phyloP scores from a whole-genome alignment of 2,113 vertebrate species.

The Crotalus tigris region DNA sequence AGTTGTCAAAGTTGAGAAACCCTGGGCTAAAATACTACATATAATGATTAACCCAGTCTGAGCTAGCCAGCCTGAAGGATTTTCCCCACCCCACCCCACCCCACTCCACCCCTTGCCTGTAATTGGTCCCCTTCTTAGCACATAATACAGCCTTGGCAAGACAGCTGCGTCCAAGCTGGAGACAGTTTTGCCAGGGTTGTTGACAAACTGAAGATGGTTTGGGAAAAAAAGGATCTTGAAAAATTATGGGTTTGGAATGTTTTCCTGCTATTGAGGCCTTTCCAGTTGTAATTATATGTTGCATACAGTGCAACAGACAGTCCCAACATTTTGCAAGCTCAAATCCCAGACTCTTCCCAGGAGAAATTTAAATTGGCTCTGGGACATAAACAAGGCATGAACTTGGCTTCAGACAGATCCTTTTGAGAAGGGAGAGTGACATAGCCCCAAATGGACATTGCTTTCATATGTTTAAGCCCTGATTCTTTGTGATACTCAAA shows the following conservation, averaged over 20 bases:
- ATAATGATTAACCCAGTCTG: neutral
- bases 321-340: neutral
- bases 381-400: neutral
- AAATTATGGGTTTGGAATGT: conserved; percentile 11
- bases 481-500: neutral
- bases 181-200: neutral
- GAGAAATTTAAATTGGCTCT: neutral
- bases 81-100: neutral
- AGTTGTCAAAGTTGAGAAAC: neutral
- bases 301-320: neutral
- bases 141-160: neutral
- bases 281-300: neutral
- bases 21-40: neutral
- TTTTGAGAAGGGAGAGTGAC: neutral
- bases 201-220: neutral
- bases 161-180: too few species aligned
- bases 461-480: neutral
- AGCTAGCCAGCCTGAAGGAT: neutral
- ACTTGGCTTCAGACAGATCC: neutral
- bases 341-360: neutral
- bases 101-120: neutral
- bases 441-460: neutral
- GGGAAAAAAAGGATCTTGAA: neutral
- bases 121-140: neutral
- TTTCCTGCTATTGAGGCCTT: neutral